These are phyloP conservation scores for Amia ocellicauda DNA, from an alignment of 2,113 vertebrate genomes.

Conservation along the genomic window DNA sequence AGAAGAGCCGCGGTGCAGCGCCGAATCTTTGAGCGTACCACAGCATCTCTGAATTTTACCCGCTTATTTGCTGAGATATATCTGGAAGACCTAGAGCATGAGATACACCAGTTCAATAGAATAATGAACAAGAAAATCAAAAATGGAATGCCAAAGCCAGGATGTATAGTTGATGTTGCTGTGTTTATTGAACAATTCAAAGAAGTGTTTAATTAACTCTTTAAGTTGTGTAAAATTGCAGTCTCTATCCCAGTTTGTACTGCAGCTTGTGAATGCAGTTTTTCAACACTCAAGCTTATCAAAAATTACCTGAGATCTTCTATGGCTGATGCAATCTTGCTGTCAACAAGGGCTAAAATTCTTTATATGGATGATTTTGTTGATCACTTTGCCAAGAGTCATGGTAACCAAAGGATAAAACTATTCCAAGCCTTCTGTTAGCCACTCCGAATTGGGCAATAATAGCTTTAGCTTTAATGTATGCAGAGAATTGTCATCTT, in stretches of 20 bases:
- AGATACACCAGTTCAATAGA: too few species aligned
- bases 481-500: too few species aligned
- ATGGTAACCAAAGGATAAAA: neutral
- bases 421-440: too few species aligned
- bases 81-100: too few species aligned
- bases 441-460: too few species aligned
- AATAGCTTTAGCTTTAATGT: too few species aligned
- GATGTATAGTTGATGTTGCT: conserved; percentile 1
- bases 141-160: too few species aligned
- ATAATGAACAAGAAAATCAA: too few species aligned
- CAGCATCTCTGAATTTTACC: too few species aligned
- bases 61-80: too few species aligned
- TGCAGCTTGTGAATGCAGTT: conserved; percentile 5
- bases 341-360: neutral
- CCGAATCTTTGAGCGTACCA: too few species aligned
- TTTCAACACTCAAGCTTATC: conserved; percentile 10
- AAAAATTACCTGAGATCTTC: conserved; percentile 9
- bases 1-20: too few species aligned
- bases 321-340: conserved; percentile 3
- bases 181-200: conserved; percentile 5
- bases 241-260: conserved; percentile 1
- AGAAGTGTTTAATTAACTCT: conserved; percentile 20
- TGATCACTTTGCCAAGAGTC: neutral
- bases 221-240: conserved; percentile 13
- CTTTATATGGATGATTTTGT: conserved; percentile 19